Evolutionary conservation across 2,113 vertebrate species (phyloP), one percentile per base, ranked within the genome.

Genomic region (Ivindomyrus marchei): DNA sequence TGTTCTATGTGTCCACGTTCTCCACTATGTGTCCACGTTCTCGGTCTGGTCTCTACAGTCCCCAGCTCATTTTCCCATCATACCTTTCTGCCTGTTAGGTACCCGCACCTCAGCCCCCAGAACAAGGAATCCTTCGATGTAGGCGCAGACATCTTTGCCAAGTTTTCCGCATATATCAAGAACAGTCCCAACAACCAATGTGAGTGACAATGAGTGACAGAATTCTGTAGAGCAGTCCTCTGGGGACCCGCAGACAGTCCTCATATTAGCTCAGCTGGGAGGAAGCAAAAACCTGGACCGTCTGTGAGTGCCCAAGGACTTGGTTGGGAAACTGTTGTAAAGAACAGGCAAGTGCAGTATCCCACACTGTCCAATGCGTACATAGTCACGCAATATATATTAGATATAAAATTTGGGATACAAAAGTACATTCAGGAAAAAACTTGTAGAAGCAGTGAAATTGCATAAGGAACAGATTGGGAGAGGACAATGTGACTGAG

Each of bases 111-210:
- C 93, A 97, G 96, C 92, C 97, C 98, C 2, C 94, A 95, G 89
- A 97, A 98, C 94, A 98, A 97, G 94, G 98, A 98, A 93, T 99
- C 97, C 24, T 98, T 98, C 83, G 97, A 98, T 0, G 98, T 98
- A 90, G 98, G 98, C 4, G 96, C 97, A 0, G 96, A 99, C 93
- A 97, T 99, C 93, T 99, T 99, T 93, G 97, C 97, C 93, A 99
- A 98, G 93, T 99, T 99, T 94, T 99, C 98, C 0, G 96, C 98
- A 0, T 99, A 97, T 91, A 98, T 99, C 95, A 99, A 98, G 96
- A 99, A 98, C 94, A 95, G 95, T 4, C 97, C 97, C 85, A 96
- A 96, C 62, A 98, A 97, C 90, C 92, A 93, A 89, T 95, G 98
- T 99, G 95, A 97, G 97, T 93, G 24, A 62, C 21, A 19, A n/a